Conservation (phyloP, 2,113 vertebrate genomes). For the Saccopteryx bilineata region DNA sequence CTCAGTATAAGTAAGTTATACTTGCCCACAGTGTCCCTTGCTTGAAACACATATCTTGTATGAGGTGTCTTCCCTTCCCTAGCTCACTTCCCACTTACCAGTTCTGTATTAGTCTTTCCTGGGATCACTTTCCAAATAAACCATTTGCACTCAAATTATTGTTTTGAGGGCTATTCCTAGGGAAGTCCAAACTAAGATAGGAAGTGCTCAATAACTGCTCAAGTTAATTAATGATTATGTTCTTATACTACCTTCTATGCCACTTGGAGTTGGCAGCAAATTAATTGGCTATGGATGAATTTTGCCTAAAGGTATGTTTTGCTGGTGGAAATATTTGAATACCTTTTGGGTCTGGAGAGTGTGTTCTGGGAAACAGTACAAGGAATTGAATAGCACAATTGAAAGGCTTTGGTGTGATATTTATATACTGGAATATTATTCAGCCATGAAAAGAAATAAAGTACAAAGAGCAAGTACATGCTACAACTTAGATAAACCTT, state of each 20-base stretch:
- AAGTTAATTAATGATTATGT: slow-evolving; percentile 65
- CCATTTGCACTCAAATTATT: slow-evolving; percentile 55
- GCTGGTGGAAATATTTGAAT: background rate
- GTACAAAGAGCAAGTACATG: background rate
- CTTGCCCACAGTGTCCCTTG: slow-evolving; percentile 1
- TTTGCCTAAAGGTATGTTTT: slow-evolving; percentile 53
- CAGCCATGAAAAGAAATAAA: background rate
- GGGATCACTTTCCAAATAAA: slow-evolving; percentile 30
- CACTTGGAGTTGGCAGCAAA: slow-evolving; percentile 29
- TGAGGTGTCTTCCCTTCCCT: slow-evolving; percentile 23
- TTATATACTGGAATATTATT: slow-evolving; percentile 16
- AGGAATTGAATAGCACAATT: background rate
- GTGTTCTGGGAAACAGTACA: slow-evolving; percentile 18
- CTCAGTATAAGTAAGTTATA: background rate
- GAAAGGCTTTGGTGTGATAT: background rate
- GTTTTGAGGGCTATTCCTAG: slow-evolving; percentile 34
- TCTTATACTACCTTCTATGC: slow-evolving; percentile 47
- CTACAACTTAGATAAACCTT: slow-evolving; percentile 11
- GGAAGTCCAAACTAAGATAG: slow-evolving; percentile 41
- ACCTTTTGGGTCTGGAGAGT: background rate
- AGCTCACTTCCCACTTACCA: slow-evolving; percentile 19
- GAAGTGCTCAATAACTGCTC: slow-evolving; percentile 36
- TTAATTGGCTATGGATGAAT: background rate
- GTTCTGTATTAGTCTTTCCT: slow-evolving; percentile 5
- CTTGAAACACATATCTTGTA: slow-evolving; percentile 45